phyloP scores from a whole-genome alignment of 1,140 invertebrate species.

The Helicoverpa zea region DNA sequence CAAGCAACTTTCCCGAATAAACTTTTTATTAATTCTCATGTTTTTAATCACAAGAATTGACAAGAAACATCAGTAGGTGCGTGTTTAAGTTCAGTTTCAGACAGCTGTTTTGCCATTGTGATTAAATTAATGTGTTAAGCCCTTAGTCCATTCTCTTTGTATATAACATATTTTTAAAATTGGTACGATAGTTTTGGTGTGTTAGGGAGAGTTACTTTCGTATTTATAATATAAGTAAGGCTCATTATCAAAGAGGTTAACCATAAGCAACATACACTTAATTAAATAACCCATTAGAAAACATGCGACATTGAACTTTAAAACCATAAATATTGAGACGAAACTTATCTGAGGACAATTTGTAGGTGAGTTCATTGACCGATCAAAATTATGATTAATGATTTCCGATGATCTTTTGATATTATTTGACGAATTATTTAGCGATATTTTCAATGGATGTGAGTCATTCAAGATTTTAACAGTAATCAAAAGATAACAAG shows the following conservation, averaged over 20 bases:
- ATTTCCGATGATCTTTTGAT: not conserved
- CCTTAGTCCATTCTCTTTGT: too few relatives aligned
- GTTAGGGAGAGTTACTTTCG: too few relatives aligned
- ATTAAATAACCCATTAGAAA: not conserved
- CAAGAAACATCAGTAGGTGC: too few relatives aligned
- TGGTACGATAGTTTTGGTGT: too few relatives aligned
- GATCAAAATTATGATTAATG: conserved; percentile 2
- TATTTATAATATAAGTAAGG: too few relatives aligned
- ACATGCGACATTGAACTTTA: not conserved
- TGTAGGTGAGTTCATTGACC: conserved; percentile 19
- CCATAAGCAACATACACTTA: not conserved
- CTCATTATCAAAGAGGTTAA: not conserved
- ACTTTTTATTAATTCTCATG: too few relatives aligned
- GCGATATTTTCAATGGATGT: not conserved
- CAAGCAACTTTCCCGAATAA: too few relatives aligned
- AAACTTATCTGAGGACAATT: not conserved
- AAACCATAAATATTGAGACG: not conserved
- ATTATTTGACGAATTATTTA: not conserved
- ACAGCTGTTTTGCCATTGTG: too few relatives aligned
- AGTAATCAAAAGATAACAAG: not conserved
- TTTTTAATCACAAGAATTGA: too few relatives aligned
- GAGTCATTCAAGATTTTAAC: not conserved
- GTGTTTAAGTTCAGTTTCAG: too few relatives aligned
- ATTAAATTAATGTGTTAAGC: too few relatives aligned
- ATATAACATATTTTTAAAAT: too few relatives aligned